These are phyloP conservation scores for Hirtodrosophila confusa DNA, from an alignment of 2,888 invertebrate species.

Conservation along the genomic window DNA sequence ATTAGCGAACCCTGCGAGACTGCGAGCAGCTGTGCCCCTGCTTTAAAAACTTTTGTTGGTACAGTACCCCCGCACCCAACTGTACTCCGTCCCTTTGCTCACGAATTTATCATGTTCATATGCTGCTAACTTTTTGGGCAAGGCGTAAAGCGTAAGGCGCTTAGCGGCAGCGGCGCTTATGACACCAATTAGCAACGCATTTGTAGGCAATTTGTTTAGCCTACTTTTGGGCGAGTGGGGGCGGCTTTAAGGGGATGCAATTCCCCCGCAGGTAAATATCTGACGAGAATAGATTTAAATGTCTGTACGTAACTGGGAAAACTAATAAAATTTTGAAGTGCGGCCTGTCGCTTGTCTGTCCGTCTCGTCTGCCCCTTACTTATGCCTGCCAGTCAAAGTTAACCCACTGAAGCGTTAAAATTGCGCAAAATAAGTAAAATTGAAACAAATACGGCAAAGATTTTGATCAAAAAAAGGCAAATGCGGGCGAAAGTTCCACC, in stretches of 20 bases:
- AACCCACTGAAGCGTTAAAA: constrained; percentile 82
- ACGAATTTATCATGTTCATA: constrained; percentile 74
- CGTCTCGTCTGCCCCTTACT: constrained; percentile 11
- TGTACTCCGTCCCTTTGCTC: constrained; percentile 32
- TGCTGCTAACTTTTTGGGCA: constrained; percentile 40
- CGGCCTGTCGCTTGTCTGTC: constrained; percentile 31
- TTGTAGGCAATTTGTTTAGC: constrained; percentile 63
- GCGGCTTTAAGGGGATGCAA: constrained; percentile 31
- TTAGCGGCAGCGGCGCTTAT: constrained; percentile 46
- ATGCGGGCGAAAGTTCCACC: constrained; percentile 19
- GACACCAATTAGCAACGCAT: constrained; percentile 71
- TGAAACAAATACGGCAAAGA: constrained; percentile 72
- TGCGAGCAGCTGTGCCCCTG: constrained; percentile 46
- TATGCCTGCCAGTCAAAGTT: constrained; percentile 73
- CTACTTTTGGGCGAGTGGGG: constrained; percentile 40
- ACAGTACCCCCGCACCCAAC: constrained; percentile 1
- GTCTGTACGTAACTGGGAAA: constrained; percentile 34
- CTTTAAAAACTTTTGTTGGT: constrained; percentile 4
- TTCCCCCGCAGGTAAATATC: constrained; percentile 43
- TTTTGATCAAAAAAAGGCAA: constrained; percentile 69
- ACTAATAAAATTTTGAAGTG: constrained; percentile 60
- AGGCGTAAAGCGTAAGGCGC: constrained; percentile 43
- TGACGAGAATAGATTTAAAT: constrained; percentile 51
- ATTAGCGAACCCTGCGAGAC: constrained; percentile 14
- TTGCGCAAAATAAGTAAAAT: constrained; percentile 70